phyloP scores from a whole-genome alignment of 92 coral and sea anemone species.

The Palythoa grandiflora region DNA sequence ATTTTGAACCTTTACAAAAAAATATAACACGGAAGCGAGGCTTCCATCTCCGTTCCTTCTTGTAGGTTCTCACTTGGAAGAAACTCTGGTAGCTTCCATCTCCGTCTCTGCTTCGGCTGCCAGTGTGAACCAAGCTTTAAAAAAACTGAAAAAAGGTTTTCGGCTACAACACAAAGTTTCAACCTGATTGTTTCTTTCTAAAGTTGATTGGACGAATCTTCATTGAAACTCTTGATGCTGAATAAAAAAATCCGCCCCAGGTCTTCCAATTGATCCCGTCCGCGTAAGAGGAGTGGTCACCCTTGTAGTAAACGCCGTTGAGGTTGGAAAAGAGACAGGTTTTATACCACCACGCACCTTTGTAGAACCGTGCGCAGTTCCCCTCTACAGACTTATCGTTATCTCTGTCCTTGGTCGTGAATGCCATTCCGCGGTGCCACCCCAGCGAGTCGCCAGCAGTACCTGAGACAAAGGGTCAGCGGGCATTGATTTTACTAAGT shows the following conservation, averaged over 20 bases:
- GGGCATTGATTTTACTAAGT: neutral
- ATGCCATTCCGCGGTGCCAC: constrained; percentile 68
- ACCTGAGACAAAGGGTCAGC: constrained; percentile 32
- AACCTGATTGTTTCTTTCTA: neutral
- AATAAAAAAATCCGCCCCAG: constrained; percentile 63
- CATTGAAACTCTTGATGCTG: constrained; percentile 62
- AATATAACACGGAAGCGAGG: neutral
- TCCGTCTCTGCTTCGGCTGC: neutral
- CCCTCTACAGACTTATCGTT: constrained; percentile 60
- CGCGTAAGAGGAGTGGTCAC: constrained; percentile 65
- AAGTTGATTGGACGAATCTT: constrained; percentile 58
- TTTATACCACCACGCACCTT: constrained; percentile 71
- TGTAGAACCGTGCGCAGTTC: constrained; percentile 65
- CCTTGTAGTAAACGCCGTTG: constrained; percentile 61
- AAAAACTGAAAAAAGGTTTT: neutral
- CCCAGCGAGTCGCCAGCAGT: constrained; percentile 65
- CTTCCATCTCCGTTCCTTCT: neutral
- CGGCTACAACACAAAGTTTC: neutral
- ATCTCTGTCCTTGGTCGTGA: constrained; percentile 64
- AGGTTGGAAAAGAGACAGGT: constrained; percentile 61
- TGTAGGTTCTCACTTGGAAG: neutral
- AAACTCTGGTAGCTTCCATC: neutral
- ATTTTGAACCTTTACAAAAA: too few relatives aligned
- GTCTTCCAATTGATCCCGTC: constrained; percentile 75
- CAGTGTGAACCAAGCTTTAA: too few relatives aligned